Percentiles rank a stretch among this genome's conserved stretches.
These are phyloP conservation scores for Poeciliopsis presidionis DNA, from an alignment of 2,797 vertebrate species.

Conservation along the genomic window DNA sequence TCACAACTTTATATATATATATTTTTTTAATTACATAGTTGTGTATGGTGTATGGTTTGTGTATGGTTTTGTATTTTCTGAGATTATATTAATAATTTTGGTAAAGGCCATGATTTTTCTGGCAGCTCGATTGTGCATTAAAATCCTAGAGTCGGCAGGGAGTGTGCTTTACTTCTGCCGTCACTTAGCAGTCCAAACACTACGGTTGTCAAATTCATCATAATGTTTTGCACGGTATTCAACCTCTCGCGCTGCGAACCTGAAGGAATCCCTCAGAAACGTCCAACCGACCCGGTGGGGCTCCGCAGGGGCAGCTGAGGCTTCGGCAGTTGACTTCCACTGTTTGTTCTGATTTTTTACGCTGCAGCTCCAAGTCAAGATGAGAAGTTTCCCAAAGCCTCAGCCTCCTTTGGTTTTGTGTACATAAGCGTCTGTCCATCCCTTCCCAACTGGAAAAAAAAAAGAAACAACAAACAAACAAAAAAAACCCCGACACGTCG, in stretches of 20 bases:
- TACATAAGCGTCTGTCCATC: conserved; percentile 12
- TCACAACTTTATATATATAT: not conserved
- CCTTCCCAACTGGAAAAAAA: conserved; percentile 6
- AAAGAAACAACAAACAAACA: not conserved
- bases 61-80: not conserved
- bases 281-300: not conserved
- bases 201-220: not conserved
- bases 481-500: not conserved
- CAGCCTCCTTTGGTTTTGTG: conserved; percentile 4
- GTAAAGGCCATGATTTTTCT: not conserved
- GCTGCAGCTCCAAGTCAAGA: conserved; percentile 79
- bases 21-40: not conserved
- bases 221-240: not conserved
- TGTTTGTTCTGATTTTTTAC: conserved; percentile 84
- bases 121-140: not conserved
- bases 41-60: too few relatives aligned
- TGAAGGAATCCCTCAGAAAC: not conserved
- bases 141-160: not conserved
- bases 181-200: not conserved
- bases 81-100: not conserved
- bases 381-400: conserved; percentile 91
- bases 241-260: not conserved
- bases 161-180: not conserved
- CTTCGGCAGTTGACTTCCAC: conserved; percentile 80
- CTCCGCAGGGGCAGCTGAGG: conserved; percentile 46